phyloP scores from a whole-genome alignment of 2,888 invertebrate species.

The Himalopsyche anomala region DNA sequence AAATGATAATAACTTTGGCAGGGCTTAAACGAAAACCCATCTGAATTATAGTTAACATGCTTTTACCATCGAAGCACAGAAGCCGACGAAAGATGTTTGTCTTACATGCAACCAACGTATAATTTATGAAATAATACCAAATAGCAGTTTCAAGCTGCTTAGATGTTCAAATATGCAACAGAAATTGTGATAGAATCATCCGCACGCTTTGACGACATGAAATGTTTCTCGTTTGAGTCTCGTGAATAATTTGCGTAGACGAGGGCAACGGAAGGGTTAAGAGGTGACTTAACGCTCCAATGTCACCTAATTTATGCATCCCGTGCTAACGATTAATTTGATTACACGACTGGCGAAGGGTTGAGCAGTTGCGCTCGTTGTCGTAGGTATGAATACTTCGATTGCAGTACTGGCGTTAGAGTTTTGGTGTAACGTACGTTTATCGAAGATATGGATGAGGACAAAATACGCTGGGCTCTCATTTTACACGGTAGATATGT shows the following conservation, averaged over 20 bases:
- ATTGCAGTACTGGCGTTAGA: too few species aligned
- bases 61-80: too few species aligned
- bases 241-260: not conserved
- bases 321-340: constrained; percentile 43
- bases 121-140: too few species aligned
- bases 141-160: not conserved
- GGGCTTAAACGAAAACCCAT: too few species aligned
- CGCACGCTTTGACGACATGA: not conserved
- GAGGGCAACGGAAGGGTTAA: not conserved
- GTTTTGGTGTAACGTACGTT: too few species aligned
- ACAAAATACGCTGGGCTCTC: too few species aligned
- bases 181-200: not conserved
- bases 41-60: too few species aligned
- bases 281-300: constrained; percentile 2
- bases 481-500: too few species aligned
- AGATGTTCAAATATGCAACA: not conserved
- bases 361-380: not conserved
- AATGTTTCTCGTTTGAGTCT: not conserved
- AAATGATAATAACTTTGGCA: too few species aligned
- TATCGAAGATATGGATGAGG: too few species aligned
- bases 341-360: constrained; percentile 14
- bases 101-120: too few species aligned
- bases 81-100: too few species aligned
- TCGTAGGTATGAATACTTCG: not conserved
- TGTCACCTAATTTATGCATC: constrained; percentile 33